Percentiles rank a stretch among this genome's conserved stretches.
Evolutionary conservation across 2,888 invertebrate species (phyloP).

Genomic region (Euproctis similis): DNA sequence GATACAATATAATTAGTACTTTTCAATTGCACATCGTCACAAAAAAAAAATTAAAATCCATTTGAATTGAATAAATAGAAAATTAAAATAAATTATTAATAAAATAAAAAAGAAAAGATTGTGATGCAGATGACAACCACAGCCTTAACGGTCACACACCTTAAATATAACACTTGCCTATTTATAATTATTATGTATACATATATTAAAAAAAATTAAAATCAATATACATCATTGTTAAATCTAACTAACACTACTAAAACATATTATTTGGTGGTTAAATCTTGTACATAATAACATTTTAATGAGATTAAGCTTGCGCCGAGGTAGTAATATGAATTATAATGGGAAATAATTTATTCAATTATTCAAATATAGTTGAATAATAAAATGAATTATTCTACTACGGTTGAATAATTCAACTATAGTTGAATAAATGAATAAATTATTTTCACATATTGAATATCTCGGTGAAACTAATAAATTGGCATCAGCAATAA

Average conservation of each 20-base stretch:
- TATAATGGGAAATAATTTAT: too few relatives aligned
- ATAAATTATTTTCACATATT: too few relatives aligned
- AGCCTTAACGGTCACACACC: constrained; percentile 35
- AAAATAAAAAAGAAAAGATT: constrained; percentile 37
- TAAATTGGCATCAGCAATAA: too few relatives aligned
- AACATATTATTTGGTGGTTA: constrained; percentile 72
- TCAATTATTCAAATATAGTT: too few relatives aligned
- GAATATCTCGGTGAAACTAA: too few relatives aligned
- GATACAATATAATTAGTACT: too few relatives aligned
- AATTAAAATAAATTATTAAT: constrained; percentile 24
- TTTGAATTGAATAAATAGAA: constrained; percentile 10
- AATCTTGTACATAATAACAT: constrained; percentile 68
- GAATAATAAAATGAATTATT: too few relatives aligned
- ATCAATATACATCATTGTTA: constrained; percentile 18
- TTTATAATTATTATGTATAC: constrained; percentile 18
- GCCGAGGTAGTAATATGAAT: constrained; percentile 21
- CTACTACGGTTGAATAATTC: too few relatives aligned
- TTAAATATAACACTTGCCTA: constrained; percentile 22
- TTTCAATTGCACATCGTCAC: too few relatives aligned
- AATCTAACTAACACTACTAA: constrained; percentile 44
- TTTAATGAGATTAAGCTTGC: constrained; percentile 61
- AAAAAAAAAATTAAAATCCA: constrained; percentile 16
- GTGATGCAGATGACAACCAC: constrained; percentile 59
- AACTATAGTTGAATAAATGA: too few relatives aligned
- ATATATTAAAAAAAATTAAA: constrained; percentile 19